Percentiles rank a stretch among this genome's conserved stretches.
Evolutionary conservation across 2,797 vertebrate species (phyloP).

Genomic region (Sebastes jordani): DNA sequence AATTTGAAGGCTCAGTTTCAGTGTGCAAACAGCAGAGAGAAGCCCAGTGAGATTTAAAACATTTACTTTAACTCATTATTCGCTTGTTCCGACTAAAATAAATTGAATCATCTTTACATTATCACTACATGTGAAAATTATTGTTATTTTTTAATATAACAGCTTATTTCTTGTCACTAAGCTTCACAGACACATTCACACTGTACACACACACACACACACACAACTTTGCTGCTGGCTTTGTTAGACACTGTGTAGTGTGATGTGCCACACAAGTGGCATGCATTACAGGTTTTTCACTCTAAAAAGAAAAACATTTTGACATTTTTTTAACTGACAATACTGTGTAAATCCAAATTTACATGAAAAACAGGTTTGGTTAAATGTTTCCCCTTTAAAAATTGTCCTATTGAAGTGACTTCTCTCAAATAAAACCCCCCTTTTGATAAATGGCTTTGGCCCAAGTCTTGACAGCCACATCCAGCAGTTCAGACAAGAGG

Average conservation of each 20-base stretch:
- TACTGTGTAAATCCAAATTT: background rate
- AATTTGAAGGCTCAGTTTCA: background rate
- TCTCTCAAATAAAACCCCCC: conserved; percentile 24
- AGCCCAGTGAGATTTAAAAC: background rate
- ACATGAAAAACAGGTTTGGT: background rate
- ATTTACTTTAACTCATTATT: conserved; percentile 42
- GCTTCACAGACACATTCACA: background rate
- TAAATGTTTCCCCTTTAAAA: background rate
- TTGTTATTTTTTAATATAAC: background rate
- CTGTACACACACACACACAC: conserved; percentile 15
- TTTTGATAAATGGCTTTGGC: conserved; percentile 47
- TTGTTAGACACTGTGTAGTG: conserved; percentile 18
- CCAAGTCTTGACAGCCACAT: conserved; percentile 45
- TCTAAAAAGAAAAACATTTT: background rate
- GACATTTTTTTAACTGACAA: conserved; percentile 3
- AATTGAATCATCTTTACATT: background rate
- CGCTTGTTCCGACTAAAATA: background rate
- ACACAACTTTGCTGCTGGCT: conserved; percentile 40
- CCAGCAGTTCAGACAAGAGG: conserved; percentile 52
- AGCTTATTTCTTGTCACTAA: background rate
- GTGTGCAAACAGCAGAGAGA: background rate
- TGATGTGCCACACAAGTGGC: conserved; percentile 15
- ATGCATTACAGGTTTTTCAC: background rate
- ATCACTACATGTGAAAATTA: background rate
- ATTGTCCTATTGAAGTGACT: background rate